These are phyloP conservation scores for Lutraria rhynchaena DNA, from an alignment of 1,140 invertebrate species.

Conservation along the genomic window DNA sequence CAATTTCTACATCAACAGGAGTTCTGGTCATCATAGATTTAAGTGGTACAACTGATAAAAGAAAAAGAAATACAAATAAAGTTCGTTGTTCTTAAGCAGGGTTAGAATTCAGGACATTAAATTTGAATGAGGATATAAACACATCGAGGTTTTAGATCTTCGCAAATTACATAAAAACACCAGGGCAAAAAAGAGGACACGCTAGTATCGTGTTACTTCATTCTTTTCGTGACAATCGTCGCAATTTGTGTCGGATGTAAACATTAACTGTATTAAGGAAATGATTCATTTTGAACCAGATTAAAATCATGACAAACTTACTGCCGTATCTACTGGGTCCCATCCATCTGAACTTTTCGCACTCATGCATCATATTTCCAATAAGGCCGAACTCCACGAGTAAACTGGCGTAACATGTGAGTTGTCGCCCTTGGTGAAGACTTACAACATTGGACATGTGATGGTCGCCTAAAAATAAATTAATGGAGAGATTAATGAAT, in stretches of 20 bases:
- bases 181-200: too few species aligned
- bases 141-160: too few species aligned
- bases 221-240: too few species aligned
- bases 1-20: conserved; percentile 62
- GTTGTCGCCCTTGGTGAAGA: conserved; percentile 64
- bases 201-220: too few species aligned
- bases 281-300: too few species aligned
- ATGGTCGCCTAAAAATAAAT: conserved; percentile 49
- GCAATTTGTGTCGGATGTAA: too few species aligned
- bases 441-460: conserved; percentile 64
- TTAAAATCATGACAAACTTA: too few species aligned
- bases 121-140: too few species aligned
- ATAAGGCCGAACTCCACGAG: conserved; percentile 68
- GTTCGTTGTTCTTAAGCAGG: too few species aligned
- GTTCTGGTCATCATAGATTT: conserved; percentile 57
- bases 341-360: conserved; percentile 70
- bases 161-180: too few species aligned
- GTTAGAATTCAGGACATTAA: too few species aligned
- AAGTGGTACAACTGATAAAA: conserved; percentile 65
- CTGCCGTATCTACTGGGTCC: conserved; percentile 67
- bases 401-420: conserved; percentile 65
- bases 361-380: conserved; percentile 70
- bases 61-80: background rate
- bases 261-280: too few species aligned
- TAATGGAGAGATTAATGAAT: background rate